Evolutionary conservation across 2,113 vertebrate species (phyloP).

Genomic region (Equus quagga): DNA sequence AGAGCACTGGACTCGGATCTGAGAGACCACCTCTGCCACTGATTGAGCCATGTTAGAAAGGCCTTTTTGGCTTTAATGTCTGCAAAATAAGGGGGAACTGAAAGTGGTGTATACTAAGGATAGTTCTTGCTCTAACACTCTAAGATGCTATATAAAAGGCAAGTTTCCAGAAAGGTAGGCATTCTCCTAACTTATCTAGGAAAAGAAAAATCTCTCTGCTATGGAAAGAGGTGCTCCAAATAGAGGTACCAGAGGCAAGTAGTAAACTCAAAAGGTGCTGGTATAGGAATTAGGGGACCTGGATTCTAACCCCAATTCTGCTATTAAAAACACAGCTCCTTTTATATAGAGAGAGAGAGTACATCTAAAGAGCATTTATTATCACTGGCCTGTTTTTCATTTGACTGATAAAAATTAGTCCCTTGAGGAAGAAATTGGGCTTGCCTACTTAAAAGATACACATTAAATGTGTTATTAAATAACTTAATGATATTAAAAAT

Average conservation of each 20-base stretch:
- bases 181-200: slow-evolving; percentile 14
- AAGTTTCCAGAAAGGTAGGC: slow-evolving; percentile 34
- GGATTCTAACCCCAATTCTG: slow-evolving; percentile 51
- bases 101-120: background rate
- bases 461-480: slow-evolving; percentile 35
- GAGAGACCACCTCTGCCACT: background rate
- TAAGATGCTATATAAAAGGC: slow-evolving; percentile 32
- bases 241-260: background rate
- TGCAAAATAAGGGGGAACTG: background rate
- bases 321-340: slow-evolving; percentile 44
- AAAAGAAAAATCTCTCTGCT: background rate
- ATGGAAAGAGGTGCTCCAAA: background rate
- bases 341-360: background rate
- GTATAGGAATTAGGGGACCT: background rate
- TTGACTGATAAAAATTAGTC: slow-evolving; percentile 49
- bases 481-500: slow-evolving; percentile 34
- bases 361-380: slow-evolving; percentile 46
- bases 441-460: slow-evolving; percentile 47
- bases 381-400: slow-evolving; percentile 37
- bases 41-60: background rate
- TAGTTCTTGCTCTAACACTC: slow-evolving; percentile 14
- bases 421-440: background rate
- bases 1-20: background rate
- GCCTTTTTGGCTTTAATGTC: background rate
- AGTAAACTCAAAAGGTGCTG: slow-evolving; percentile 11